Evolutionary conservation across 1,140 invertebrate genomes (phyloP).

Genomic region (Drosophila lowei): DNA sequence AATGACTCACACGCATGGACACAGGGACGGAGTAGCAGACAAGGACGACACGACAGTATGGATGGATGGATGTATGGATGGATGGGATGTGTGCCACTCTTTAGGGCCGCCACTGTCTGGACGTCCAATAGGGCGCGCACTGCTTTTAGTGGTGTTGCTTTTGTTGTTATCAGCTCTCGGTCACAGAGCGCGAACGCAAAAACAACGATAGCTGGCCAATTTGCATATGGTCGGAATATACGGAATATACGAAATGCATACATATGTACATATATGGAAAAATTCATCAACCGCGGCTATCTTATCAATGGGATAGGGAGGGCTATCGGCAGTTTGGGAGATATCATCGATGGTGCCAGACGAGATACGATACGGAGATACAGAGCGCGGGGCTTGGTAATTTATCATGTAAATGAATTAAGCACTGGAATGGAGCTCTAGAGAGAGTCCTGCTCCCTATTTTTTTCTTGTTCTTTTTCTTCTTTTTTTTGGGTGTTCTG

Average conservation of each 20-base stretch:
- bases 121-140: conserved; percentile 56
- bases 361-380: neutral
- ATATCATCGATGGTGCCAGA: conserved; percentile 21
- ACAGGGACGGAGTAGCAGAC: conserved; percentile 1
- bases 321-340: conserved; percentile 25
- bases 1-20: conserved; percentile 29
- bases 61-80: conserved; percentile 1
- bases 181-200: conserved; percentile 25
- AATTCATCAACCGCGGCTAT: conserved; percentile 52
- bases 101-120: conserved; percentile 61
- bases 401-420: conserved; percentile 60
- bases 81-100: conserved; percentile 38
- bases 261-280: conserved; percentile 16
- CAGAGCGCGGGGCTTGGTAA: conserved; percentile 16
- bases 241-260: conserved; percentile 18
- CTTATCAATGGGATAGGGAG: conserved; percentile 37
- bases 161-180: conserved; percentile 54
- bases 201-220: conserved; percentile 59
- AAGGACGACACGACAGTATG: conserved; percentile 37
- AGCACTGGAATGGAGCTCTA: neutral
- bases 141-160: conserved; percentile 41
- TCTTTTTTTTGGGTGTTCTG: conserved; percentile 19
- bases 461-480: neutral
- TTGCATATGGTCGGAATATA: conserved; percentile 71
- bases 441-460: neutral